Evolutionary conservation across 2,113 vertebrate genomes (phyloP).

Genomic region (Trinectes maculatus): DNA sequence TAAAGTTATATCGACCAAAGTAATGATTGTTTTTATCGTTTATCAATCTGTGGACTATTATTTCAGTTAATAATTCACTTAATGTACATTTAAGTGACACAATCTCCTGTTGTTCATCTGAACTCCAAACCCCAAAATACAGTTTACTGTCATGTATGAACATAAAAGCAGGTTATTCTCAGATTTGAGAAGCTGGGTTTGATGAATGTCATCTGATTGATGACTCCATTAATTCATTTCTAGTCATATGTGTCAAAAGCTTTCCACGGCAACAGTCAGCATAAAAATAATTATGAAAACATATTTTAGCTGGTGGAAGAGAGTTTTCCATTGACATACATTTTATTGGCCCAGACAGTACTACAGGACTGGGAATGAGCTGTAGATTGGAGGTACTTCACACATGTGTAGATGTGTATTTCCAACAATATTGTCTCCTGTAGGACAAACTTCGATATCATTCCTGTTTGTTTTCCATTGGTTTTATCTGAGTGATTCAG

Average conservation of each 20-base stretch:
- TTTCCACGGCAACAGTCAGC: background rate
- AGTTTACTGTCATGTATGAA: no score
- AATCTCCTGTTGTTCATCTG: no score
- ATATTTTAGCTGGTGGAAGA: background rate
- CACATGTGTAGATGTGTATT: background rate
- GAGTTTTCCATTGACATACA: no score
- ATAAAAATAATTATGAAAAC: background rate
- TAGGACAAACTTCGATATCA: conserved; percentile 10
- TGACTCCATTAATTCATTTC: background rate
- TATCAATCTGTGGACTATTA: background rate
- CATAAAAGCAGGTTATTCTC: no score
- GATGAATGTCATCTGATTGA: background rate
- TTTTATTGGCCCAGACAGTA: no score
- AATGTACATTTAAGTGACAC: no score
- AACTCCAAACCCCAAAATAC: no score
- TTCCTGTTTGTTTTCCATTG: conserved; percentile 42
- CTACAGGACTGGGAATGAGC: no score
- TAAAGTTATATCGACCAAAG: conserved; percentile 1
- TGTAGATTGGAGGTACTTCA: conserved; percentile 50
- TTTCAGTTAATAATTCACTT: background rate
- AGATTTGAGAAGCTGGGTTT: no score
- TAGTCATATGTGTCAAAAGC: background rate
- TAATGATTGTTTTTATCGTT: background rate
- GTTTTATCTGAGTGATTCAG: conserved; percentile 39
- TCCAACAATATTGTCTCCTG: conserved; percentile 35